Conservation (phyloP, 2,797 vertebrate genomes). For the Micromesistius poutassou region DNA sequence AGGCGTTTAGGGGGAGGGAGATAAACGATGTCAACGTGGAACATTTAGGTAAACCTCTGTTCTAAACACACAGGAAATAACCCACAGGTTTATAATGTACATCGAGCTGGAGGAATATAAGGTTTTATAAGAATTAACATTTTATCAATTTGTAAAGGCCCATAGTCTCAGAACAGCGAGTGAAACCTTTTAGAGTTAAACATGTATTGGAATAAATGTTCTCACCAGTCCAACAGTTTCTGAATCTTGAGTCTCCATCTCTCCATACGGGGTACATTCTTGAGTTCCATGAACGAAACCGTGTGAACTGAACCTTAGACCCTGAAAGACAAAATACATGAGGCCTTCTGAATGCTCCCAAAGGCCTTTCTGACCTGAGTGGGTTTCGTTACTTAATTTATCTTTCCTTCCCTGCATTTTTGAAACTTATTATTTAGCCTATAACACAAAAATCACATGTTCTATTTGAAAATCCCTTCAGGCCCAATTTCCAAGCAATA, state of each 20-base stretch:
- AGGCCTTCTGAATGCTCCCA: neutral
- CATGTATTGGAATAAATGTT: neutral
- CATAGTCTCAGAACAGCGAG: neutral
- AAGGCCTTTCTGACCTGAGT: neutral
- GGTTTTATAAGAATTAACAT: neutral
- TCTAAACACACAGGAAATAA: neutral
- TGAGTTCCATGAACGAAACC: conserved; percentile 80
- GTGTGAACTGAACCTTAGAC: conserved; percentile 68
- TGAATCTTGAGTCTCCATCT: conserved; percentile 69
- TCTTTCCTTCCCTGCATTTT: neutral
- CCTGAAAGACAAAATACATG: conserved; percentile 52
- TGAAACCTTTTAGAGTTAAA: too few species aligned
- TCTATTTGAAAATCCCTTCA: neutral
- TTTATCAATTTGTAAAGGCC: neutral
- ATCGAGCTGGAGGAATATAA: neutral
- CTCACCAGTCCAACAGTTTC: conserved; percentile 86
- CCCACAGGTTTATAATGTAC: neutral
- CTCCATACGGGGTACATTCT: conserved; percentile 84
- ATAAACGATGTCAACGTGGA: neutral
- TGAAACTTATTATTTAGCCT: neutral
- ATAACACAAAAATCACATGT: neutral
- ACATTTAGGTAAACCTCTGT: neutral
- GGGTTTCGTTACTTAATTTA: neutral
- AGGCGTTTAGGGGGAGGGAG: too few species aligned
- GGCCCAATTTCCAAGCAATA: too few species aligned